These are phyloP conservation scores for Karalla daura DNA, from an alignment of 2,797 vertebrate species.

Conservation along the genomic window DNA sequence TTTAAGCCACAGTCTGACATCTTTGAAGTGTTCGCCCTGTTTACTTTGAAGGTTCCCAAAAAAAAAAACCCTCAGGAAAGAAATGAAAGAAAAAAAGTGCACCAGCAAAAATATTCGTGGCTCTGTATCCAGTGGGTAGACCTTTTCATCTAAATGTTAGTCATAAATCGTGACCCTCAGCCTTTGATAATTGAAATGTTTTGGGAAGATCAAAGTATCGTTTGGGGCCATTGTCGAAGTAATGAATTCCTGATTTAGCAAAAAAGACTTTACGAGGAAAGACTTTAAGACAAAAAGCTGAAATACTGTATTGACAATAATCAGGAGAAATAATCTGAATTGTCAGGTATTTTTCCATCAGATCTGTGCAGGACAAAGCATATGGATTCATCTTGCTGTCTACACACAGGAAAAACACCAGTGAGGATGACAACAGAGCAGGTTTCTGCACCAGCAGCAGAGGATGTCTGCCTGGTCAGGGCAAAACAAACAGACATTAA, in stretches of 20 bases:
- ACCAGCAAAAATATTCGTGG: background rate
- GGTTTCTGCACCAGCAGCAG: background rate
- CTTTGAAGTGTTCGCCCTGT: background rate
- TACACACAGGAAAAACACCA: no score
- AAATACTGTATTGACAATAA: no score
- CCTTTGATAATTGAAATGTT: background rate
- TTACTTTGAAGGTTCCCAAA: background rate
- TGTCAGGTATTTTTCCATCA: no score
- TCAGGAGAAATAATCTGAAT: no score
- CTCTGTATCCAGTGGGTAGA: no score
- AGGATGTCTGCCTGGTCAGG: background rate
- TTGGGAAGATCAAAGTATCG: background rate
- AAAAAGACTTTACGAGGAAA: no score
- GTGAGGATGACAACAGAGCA: no score
- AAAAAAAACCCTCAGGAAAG: background rate
- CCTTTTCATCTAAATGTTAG: background rate
- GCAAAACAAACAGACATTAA: background rate
- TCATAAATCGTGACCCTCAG: background rate
- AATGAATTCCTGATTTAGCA: no score
- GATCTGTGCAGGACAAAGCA: no score
- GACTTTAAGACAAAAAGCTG: no score
- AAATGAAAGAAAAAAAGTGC: background rate
- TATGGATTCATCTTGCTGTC: no score
- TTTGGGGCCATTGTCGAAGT: background rate
- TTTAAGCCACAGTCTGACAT: conserved; percentile 6